Percentiles rank a stretch among this genome's conserved stretches.
Evolutionary conservation across 2,797 vertebrate genomes (phyloP).

Genomic region (Urocyon cinereoargenteus): DNA sequence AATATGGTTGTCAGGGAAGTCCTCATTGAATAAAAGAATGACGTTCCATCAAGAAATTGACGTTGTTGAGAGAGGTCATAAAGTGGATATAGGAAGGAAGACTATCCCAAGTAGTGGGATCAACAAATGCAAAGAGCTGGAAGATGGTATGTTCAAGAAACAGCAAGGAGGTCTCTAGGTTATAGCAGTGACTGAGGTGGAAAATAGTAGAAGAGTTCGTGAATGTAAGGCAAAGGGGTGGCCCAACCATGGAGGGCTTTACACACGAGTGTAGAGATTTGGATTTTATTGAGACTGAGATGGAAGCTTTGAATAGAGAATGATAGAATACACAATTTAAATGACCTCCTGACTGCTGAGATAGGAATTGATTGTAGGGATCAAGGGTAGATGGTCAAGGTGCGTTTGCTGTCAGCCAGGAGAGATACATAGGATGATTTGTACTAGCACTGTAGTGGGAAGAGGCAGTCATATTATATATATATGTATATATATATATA

Average conservation of each 20-base stretch:
- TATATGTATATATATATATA: background rate
- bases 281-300: background rate
- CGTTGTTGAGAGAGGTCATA: background rate
- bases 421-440: background rate
- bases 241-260: background rate
- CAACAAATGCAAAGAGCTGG: background rate
- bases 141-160: background rate
- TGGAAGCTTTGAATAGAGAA: background rate
- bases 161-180: background rate
- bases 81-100: background rate
- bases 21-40: background rate
- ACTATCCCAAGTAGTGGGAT: background rate
- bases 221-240: rapidly evolving
- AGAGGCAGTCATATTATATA: background rate
- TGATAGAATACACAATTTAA: background rate
- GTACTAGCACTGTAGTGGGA: background rate
- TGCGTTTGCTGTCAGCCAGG: too few relatives aligned
- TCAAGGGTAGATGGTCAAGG: background rate
- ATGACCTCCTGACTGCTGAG: background rate
- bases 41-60: background rate
- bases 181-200: background rate
- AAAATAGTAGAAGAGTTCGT: background rate
- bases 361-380: background rate
- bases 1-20: background rate
- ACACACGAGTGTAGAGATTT: background rate